Conservation (phyloP, 1,140 invertebrate genomes). For the Lordiphosa mommai region DNA sequence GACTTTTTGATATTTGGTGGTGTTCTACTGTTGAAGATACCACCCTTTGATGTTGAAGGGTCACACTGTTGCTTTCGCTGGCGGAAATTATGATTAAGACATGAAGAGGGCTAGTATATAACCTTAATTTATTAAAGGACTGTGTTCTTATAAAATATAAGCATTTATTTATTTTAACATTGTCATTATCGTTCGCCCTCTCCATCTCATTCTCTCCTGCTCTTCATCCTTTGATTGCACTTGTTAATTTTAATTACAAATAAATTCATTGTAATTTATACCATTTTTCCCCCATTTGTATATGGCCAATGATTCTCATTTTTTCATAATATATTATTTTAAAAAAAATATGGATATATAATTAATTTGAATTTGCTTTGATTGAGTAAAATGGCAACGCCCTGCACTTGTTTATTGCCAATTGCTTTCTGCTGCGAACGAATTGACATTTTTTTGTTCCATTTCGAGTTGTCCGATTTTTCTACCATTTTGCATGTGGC, state of each 20-base stretch:
- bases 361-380: conserved; percentile 31
- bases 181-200: too few relatives aligned
- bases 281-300: conserved; percentile 6
- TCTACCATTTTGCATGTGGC: conserved; percentile 12
- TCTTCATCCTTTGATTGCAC: background rate
- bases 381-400: conserved; percentile 31
- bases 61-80: too few relatives aligned
- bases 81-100: too few relatives aligned
- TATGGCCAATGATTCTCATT: background rate
- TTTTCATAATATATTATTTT: conserved; percentile 13
- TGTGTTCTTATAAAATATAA: too few relatives aligned
- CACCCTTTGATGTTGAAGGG: too few relatives aligned
- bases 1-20: too few relatives aligned
- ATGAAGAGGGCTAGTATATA: too few relatives aligned
- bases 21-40: too few relatives aligned
- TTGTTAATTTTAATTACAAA: conserved; percentile 25
- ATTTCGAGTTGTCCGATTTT: background rate
- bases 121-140: too few relatives aligned
- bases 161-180: too few relatives aligned
- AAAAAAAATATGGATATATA: conserved; percentile 28
- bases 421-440: background rate
- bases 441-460: conserved; percentile 7
- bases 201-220: too few relatives aligned
- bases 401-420: conserved; percentile 27
- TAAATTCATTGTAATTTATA: conserved; percentile 25